A percentile compares a stretch with the other conserved stretches of the same genome.
Evolutionary conservation across 2,888 invertebrate species (phyloP).

Genomic region (Linnaemya vulpina): DNA sequence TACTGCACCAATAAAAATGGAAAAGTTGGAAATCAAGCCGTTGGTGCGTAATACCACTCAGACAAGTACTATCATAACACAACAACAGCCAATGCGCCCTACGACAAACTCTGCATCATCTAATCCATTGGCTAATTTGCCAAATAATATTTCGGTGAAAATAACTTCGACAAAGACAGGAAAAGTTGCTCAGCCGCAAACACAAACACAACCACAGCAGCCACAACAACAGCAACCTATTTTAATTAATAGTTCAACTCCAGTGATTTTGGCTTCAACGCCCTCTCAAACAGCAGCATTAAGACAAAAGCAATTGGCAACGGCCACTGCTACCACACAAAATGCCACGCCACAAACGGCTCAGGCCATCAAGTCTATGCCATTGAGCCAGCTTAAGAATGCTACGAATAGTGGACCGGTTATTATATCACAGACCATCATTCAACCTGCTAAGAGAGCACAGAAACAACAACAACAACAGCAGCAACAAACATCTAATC

Average conservation of each 20-base stretch:
- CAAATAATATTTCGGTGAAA: conserved; percentile 82
- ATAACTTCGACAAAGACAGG: conserved; percentile 80
- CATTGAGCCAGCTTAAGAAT: conserved; percentile 79
- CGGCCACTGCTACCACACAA: conserved; percentile 70
- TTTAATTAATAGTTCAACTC: conserved; percentile 80
- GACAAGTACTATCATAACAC: conserved; percentile 73
- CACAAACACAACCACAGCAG: conserved; percentile 63
- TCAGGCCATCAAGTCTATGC: conserved; percentile 81
- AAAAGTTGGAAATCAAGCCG: conserved; percentile 81
- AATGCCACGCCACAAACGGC: conserved; percentile 76
- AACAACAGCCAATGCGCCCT: conserved; percentile 71
- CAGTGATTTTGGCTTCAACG: conserved; percentile 80
- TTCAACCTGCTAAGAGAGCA: conserved; percentile 81
- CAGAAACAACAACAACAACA: conserved; percentile 71
- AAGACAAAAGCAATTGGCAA: conserved; percentile 77
- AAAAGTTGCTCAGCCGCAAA: conserved; percentile 69
- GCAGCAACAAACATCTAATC: conserved; percentile 64
- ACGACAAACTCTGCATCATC: conserved; percentile 73
- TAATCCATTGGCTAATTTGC: conserved; percentile 80
- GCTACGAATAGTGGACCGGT: conserved; percentile 82
- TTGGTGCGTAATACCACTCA: conserved; percentile 73
- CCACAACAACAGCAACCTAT: conserved; percentile 79
- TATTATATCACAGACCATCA: conserved; percentile 82
- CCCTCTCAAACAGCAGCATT: conserved; percentile 76
- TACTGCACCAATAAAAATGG: conserved; percentile 79